These are phyloP conservation scores for Xenopus petersii DNA, from an alignment of 2,797 vertebrate species.

Conservation along the genomic window DNA sequence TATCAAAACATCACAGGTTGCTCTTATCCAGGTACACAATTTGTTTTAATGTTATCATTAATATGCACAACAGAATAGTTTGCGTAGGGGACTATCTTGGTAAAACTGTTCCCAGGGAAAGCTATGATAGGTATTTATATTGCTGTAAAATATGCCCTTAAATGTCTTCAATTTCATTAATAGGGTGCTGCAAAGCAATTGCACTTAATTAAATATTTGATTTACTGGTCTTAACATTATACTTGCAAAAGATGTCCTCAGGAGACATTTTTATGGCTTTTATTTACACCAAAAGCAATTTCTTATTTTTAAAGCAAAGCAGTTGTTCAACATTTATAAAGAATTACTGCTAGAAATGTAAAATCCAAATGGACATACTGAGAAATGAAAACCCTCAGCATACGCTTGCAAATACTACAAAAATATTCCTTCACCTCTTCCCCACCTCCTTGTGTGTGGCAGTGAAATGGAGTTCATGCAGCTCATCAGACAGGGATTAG, in stretches of 20 bases:
- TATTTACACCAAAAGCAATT: slow-evolving; percentile 1
- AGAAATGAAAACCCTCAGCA: background rate
- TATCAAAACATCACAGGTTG: background rate
- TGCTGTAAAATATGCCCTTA: background rate
- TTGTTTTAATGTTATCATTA: background rate
- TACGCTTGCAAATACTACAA: too few species aligned
- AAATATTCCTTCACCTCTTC: too few species aligned
- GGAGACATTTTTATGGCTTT: background rate
- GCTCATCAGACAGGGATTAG: too few species aligned
- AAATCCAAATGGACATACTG: background rate
- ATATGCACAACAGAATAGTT: background rate
- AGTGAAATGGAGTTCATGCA: too few species aligned
- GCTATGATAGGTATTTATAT: background rate
- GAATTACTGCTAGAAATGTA: background rate
- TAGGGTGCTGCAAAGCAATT: background rate
- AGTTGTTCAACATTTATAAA: background rate
- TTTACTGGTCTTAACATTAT: background rate
- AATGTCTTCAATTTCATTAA: slow-evolving; percentile 1
- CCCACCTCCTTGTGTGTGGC: too few species aligned
- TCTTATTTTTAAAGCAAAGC: background rate
- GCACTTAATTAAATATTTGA: slow-evolving; percentile 5
- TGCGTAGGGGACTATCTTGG: background rate
- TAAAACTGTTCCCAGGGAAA: background rate
- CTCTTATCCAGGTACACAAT: background rate
- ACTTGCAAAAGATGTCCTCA: background rate